Conservation (phyloP, 1,140 invertebrate genomes). For the Pseudomyrmex gracilis region DNA sequence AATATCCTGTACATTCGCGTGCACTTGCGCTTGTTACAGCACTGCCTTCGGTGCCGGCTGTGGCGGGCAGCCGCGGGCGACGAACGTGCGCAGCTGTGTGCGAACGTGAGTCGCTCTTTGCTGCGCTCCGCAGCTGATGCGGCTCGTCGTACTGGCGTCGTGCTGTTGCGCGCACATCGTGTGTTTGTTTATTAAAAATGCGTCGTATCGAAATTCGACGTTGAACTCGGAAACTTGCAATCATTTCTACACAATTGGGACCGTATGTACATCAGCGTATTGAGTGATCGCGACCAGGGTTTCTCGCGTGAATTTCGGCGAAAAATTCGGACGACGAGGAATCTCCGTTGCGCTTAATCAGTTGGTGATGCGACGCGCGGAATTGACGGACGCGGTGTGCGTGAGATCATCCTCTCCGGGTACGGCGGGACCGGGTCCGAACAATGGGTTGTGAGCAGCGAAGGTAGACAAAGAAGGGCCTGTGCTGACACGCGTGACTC, state of each 20-base stretch:
- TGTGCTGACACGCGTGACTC: neutral
- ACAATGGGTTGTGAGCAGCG: constrained; percentile 6
- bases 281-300: neutral
- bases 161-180: constrained; percentile 17
- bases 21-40: constrained; percentile 49
- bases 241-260: neutral
- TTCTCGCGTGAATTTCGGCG: neutral
- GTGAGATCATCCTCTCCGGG: constrained; percentile 1
- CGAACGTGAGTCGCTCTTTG: constrained; percentile 67
- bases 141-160: constrained; percentile 16
- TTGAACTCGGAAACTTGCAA: neutral
- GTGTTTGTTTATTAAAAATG: constrained; percentile 66
- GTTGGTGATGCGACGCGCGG: constrained; percentile 18
- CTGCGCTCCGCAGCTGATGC: constrained; percentile 67
- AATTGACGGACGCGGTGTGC: constrained; percentile 18
- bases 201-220: constrained; percentile 44
- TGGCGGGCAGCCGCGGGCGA: constrained; percentile 68
- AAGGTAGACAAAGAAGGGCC: constrained; percentile 45
- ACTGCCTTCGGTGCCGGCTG: constrained; percentile 65
- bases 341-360: neutral
- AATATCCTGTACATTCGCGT: too few relatives aligned
- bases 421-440: neutral
- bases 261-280: neutral
- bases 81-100: constrained; percentile 67
- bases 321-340: neutral